Percentiles rank a stretch among this genome's conserved stretches.
phyloP scores from a whole-genome alignment of 2,888 invertebrate genomes.

The Drosophila setosimentum region DNA sequence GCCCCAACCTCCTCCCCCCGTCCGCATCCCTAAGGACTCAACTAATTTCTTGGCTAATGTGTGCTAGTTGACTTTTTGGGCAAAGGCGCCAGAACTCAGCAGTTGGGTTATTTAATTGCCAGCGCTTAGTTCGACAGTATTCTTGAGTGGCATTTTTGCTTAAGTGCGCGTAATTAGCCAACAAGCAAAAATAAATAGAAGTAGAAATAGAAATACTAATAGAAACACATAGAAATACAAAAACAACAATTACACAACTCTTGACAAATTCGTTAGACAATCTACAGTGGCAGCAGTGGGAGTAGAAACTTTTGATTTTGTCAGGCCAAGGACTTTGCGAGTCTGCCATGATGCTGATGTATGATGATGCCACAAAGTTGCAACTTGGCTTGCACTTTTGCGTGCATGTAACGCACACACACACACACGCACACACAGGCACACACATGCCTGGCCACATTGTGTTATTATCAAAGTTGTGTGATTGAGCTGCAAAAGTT shows the following conservation, averaged over 20 bases:
- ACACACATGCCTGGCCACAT: constrained; percentile 3
- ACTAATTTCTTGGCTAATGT: constrained; percentile 69
- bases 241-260: background rate
- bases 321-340: constrained; percentile 47
- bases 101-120: constrained; percentile 73
- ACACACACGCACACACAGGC: constrained; percentile 15
- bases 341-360: constrained; percentile 49
- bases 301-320: constrained; percentile 44
- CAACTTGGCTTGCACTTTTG: constrained; percentile 61
- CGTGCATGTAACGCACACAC: constrained; percentile 25
- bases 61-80: constrained; percentile 56
- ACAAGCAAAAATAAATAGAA: constrained; percentile 30
- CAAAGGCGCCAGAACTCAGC: constrained; percentile 42
- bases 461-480: constrained; percentile 57
- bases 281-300: background rate
- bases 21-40: background rate
- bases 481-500: constrained; percentile 70
- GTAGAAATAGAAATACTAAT: background rate
- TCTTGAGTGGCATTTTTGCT: constrained; percentile 44
- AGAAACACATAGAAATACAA: background rate
- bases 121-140: constrained; percentile 60
- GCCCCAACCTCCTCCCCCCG: background rate
- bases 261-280: constrained; percentile 59
- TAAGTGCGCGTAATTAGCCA: constrained; percentile 76
- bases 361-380: constrained; percentile 67